These are phyloP conservation scores for Pasiphila rectangulata DNA, from an alignment of 2,888 invertebrate species.

Conservation along the genomic window DNA sequence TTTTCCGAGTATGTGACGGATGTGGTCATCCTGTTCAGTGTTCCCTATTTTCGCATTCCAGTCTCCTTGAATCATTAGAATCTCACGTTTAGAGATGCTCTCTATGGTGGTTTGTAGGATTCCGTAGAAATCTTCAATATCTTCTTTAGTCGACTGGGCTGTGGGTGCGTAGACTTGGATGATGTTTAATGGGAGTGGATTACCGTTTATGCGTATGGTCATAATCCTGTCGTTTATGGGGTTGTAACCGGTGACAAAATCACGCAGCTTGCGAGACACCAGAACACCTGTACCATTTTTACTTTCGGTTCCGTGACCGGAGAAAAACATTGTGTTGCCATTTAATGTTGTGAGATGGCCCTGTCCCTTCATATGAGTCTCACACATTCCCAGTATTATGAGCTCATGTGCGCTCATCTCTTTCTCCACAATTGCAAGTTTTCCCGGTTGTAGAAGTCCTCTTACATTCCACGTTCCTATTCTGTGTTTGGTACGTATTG, in stretches of 20 bases:
- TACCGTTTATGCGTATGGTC: conserved; percentile 9
- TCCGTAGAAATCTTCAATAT: conserved; percentile 16
- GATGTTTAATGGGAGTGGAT: conserved; percentile 19
- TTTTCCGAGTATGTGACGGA: conserved; percentile 2
- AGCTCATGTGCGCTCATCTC: not conserved
- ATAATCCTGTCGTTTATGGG: conserved; percentile 11
- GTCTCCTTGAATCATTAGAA: conserved; percentile 4
- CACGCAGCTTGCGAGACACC: conserved; percentile 4
- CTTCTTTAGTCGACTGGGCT: conserved; percentile 11
- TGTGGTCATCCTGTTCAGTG: too few species aligned
- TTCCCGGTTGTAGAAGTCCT: conserved; percentile 5
- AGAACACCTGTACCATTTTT: conserved; percentile 20
- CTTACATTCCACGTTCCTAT: conserved; percentile 16
- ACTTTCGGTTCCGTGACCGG: conserved; percentile 15
- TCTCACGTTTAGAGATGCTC: conserved; percentile 18
- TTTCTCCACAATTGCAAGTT: conserved; percentile 9
- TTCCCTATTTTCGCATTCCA: too few species aligned
- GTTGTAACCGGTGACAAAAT: conserved; percentile 16
- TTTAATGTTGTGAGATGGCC: conserved; percentile 8
- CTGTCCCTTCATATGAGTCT: too few species aligned
- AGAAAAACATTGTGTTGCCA: conserved; percentile 19
- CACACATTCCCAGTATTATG: conserved; percentile 1
- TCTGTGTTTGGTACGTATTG: not conserved
- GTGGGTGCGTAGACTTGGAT: conserved; percentile 28
- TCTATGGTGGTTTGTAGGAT: conserved; percentile 1